Evolutionary conservation across 2,113 vertebrate species (phyloP), one percentile per base, ranked within the genome.

Genomic region (Gobio gobio): DNA sequence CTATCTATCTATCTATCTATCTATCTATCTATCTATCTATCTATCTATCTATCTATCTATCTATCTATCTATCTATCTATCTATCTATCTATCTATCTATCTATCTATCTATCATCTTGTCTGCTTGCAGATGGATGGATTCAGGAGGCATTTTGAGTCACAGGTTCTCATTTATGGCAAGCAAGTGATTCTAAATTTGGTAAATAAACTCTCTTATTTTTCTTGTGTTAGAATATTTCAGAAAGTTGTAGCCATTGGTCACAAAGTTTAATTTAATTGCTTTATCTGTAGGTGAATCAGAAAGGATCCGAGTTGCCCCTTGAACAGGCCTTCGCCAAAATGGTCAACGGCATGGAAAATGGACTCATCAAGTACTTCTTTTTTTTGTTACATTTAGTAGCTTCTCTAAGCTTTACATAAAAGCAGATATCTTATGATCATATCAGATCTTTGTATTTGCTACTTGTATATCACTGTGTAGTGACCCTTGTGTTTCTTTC

Each of bases 101-200:
- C 10, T 47, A 47, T 47, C 45, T 47, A 47, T 47, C 10, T 47
- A 47, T 47, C 45, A n/a, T 36, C 3, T 1, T 49, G 3, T 72
- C 8, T 86, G n/a, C 84, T 47, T 86, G 26, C 82, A 97, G 97
- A 95, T 97, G 94, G 97, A 97, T 90, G 97, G 97, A 84, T 97
- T 97, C 93, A 97, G 98, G 94, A 96, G 98, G 84, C 98, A 99
- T 90, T 99, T 99, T 91, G 97, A 99, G 91, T 97, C 97, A 0
- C 98, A 99, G 91, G 94, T 97, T 83, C 96, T 99, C 83, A 96
- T 96, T 91, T 99, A 99, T 87, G 98, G 98, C 85, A 99, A 98
- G 86, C 98, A 99, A 93, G 94, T 97, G 18, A 94, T 99, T 90
- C 92, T 99, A 86, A 99, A 99, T 89, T 93, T 99, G 97, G 98